Evolutionary conservation across 2,797 vertebrate species (phyloP).

Genomic region (Sciurus carolinensis): DNA sequence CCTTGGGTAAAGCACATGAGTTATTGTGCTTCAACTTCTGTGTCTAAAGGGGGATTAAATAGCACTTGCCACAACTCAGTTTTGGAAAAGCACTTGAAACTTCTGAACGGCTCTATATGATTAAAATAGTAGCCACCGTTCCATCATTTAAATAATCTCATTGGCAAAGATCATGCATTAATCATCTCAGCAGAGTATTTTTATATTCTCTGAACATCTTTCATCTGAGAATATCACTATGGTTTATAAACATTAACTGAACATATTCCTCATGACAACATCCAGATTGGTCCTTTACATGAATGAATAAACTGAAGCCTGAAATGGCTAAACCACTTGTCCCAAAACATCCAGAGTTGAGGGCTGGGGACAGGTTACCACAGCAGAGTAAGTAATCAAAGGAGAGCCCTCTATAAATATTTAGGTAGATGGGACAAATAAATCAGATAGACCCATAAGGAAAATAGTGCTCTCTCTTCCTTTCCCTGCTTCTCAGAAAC

Average conservation of each 20-base stretch:
- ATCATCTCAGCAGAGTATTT: conserved; percentile 74
- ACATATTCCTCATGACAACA: conserved; percentile 60
- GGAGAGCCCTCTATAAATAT: conserved; percentile 66
- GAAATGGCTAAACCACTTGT: conserved; percentile 38
- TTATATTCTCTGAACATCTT: conserved; percentile 73
- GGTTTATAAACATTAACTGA: conserved; percentile 75
- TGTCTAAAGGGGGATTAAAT: conserved; percentile 57
- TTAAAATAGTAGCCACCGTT: conserved; percentile 77
- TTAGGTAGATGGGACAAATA: conserved; percentile 61
- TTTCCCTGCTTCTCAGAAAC: conserved; percentile 32
- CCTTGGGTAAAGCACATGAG: not conserved
- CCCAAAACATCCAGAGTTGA: not conserved
- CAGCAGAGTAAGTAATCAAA: not conserved
- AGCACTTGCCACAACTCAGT: conserved; percentile 38
- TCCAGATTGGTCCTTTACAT: conserved; percentile 57
- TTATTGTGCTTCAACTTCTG: not conserved
- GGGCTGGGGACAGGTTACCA: conserved; percentile 42
- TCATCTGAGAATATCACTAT: conserved; percentile 65
- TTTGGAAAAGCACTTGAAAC: conserved; percentile 33
- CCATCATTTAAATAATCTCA: conserved; percentile 78
- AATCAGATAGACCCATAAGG: not conserved
- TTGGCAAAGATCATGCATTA: conserved; percentile 70
- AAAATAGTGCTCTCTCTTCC: not conserved
- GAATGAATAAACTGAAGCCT: conserved; percentile 66
- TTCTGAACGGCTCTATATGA: conserved; percentile 29